phyloP scores from a whole-genome alignment of 2,888 invertebrate genomes.

The Coremacera marginata region DNA sequence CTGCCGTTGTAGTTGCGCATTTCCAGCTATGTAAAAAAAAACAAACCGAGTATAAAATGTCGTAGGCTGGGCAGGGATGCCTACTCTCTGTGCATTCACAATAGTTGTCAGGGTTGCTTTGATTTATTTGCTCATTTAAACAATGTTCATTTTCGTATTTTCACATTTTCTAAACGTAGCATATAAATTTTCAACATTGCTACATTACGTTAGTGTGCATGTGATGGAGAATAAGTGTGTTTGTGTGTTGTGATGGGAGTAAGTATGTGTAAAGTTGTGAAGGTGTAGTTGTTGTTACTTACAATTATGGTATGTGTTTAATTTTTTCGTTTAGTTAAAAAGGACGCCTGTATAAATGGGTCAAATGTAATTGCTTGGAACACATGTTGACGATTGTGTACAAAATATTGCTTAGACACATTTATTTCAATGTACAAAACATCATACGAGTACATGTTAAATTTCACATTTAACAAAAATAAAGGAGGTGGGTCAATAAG shows the following conservation, averaged over 20 bases:
- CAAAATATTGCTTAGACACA: not conserved
- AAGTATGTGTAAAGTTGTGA: not conserved
- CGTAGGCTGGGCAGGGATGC: not conserved
- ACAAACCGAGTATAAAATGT: not conserved
- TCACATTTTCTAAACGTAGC: slow-evolving; percentile 29
- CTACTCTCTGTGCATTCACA: not conserved
- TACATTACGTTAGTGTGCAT: not conserved
- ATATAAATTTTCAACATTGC: slow-evolving; percentile 12
- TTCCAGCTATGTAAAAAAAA: slow-evolving; percentile 8
- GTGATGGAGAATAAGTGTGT: not conserved
- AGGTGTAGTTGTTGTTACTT: not conserved
- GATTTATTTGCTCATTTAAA: slow-evolving; percentile 37
- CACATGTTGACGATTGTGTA: not conserved
- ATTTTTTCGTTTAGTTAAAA: not conserved
- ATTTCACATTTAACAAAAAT: no score
- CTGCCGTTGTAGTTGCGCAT: slow-evolving; percentile 16
- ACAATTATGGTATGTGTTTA: not conserved
- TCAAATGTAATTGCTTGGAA: slow-evolving; percentile 33
- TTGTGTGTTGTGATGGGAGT: not conserved
- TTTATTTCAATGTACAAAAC: not conserved
- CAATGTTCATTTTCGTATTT: slow-evolving; percentile 33
- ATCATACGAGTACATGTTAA: no score
- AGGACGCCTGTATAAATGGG: slow-evolving; percentile 9
- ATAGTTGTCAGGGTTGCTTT: slow-evolving; percentile 28
- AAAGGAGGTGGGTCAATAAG: no score